Conservation (phyloP, 2,888 invertebrate species). For the Sycophila texana region DNA sequence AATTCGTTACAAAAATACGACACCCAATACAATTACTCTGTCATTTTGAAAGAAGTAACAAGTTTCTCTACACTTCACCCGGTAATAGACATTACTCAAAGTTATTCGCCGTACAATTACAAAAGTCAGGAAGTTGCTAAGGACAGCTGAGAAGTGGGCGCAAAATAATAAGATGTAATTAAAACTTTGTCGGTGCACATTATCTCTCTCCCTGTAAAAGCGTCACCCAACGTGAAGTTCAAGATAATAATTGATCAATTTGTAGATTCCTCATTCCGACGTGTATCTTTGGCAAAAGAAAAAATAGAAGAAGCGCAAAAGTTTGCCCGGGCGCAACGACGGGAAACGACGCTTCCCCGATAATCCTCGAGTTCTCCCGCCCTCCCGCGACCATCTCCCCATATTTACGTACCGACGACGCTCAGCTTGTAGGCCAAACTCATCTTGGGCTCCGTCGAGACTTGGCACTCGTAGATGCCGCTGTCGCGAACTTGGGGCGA, state of each 20-base stretch:
- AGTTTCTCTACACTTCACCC: background rate
- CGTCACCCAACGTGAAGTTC: background rate
- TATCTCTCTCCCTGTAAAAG: background rate
- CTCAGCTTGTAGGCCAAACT: constrained; percentile 85
- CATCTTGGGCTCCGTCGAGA: constrained; percentile 87
- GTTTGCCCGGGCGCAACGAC: too few species aligned
- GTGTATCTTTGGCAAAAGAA: background rate
- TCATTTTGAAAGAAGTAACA: background rate
- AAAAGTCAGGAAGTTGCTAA: background rate
- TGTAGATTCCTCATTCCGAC: background rate
- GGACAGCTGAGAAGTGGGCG: background rate
- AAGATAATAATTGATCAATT: background rate
- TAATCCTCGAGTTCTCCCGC: background rate
- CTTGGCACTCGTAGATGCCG: constrained; percentile 86
- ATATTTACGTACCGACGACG: constrained; percentile 83
- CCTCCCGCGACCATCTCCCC: background rate
- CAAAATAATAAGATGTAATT: constrained; percentile 18
- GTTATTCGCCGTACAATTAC: background rate
- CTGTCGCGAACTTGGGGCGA: constrained; percentile 83
- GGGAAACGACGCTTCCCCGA: background rate
- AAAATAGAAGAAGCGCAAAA: background rate
- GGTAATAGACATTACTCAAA: constrained; percentile 1
- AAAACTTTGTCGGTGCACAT: constrained; percentile 9
- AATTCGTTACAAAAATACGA: too few species aligned
- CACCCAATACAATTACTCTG: too few species aligned